phyloP scores from a whole-genome alignment of 2,113 vertebrate genomes.

The Vulpes ferrilata region DNA sequence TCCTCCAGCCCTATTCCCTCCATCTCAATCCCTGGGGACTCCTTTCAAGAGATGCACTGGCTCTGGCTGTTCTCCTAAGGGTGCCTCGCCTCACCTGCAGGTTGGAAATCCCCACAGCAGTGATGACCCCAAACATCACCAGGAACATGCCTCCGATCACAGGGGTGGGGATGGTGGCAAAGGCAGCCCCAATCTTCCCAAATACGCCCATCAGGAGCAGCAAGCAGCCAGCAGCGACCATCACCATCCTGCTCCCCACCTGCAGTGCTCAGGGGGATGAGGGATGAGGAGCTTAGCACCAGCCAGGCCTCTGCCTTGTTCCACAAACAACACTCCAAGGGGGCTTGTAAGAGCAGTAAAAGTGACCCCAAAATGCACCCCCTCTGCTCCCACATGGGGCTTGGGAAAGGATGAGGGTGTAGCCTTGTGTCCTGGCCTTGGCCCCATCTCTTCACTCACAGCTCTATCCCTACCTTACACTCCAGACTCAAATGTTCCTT shows the following conservation, averaged over 20 bases:
- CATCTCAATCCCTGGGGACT: background rate
- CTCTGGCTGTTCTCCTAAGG: background rate
- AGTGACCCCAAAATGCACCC: too few relatives aligned
- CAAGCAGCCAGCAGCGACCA: constrained; percentile 90
- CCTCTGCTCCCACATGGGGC: background rate
- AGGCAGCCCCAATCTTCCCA: constrained; percentile 94
- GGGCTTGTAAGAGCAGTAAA: rapidly evolving
- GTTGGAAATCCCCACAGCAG: constrained; percentile 95
- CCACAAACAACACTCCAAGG: too few relatives aligned
- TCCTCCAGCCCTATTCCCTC: background rate
- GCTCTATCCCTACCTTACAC: background rate
- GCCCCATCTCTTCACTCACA: background rate
- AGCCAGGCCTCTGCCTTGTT: background rate
- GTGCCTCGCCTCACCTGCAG: constrained; percentile 91
- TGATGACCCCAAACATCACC: constrained; percentile 96
- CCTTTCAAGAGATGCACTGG: rapidly evolving
- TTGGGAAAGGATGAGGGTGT: background rate
- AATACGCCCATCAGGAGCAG: constrained; percentile 94
- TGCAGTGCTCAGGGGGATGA: constrained; percentile 65
- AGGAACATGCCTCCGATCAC: constrained; percentile 97
- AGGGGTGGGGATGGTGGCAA: constrained; percentile 95
- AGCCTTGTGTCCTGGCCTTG: background rate
- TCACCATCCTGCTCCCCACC: constrained; percentile 98
- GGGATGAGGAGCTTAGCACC: background rate
- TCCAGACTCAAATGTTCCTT: background rate